Percentiles rank a stretch among this genome's conserved stretches.
Conservation (phyloP, 2,888 invertebrate genomes). For the Ophioninae sp. region DNA sequence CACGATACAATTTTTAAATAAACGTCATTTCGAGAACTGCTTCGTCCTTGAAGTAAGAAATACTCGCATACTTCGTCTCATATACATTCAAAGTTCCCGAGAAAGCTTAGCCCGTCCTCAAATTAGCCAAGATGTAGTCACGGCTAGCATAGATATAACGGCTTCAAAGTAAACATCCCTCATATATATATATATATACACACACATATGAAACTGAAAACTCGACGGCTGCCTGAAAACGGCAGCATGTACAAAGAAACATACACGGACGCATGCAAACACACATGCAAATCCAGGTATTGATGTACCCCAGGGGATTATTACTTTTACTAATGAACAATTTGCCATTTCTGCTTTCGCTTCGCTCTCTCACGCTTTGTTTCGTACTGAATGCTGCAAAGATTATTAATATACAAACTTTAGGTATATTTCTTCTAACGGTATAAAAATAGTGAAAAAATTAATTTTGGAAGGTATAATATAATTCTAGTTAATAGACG, state of each 20-base stretch:
- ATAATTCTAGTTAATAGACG: background rate
- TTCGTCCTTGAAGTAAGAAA: background rate
- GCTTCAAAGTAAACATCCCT: background rate
- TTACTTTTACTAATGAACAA: conserved; percentile 17
- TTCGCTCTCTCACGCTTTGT: background rate
- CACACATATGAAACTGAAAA: too few species aligned
- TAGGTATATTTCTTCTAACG: background rate
- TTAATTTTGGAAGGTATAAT: background rate
- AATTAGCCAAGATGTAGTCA: background rate
- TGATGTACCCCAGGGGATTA: conserved; percentile 31
- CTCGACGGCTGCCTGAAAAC: too few species aligned
- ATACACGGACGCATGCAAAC: too few species aligned
- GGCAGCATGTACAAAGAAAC: too few species aligned
- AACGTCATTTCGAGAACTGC: background rate
- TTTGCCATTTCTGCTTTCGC: background rate
- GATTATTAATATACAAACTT: background rate
- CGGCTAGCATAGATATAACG: background rate
- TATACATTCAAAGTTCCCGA: background rate
- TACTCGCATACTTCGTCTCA: background rate
- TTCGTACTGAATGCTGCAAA: background rate
- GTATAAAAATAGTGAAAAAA: background rate
- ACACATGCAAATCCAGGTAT: conserved; percentile 8
- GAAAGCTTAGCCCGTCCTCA: background rate
- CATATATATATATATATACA: background rate
- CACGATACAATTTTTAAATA: background rate